Evolutionary conservation across 1,140 invertebrate genomes (phyloP), one percentile per base, ranked within the genome.

Genomic region (Micrasema longulum): DNA sequence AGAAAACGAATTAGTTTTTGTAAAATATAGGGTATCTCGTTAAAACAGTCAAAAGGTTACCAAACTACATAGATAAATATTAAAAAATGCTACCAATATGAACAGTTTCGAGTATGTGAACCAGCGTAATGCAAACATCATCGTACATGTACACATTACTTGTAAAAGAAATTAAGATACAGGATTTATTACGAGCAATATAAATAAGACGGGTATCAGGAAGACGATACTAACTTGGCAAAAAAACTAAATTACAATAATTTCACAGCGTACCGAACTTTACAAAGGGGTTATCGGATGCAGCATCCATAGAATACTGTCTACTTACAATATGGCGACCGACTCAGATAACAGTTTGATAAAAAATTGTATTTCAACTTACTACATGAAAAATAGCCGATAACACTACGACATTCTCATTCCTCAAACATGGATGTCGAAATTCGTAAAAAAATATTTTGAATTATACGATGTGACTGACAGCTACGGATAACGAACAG

Each of bases 211-310:
- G 18, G 53, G 55, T 60, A 60, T 60, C 55, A 60, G 55, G 55
- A 60, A 60, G 55, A 41, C 55, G 36, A 60, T 60, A 22, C 5
- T n/a, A n/a, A n/a, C n/a, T 11, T 38, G 31, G 35, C 9, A 41
- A 38, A 60, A 60, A 60, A 60, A 60, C 35, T 38, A 60, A 60
- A 60, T 38, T 60, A 60, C 2, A 31, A 7, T 23, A 60, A 60
- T 60, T 60, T 60, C 16, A 41, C 38, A 55, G 18, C 55, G 18
- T 60, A 31, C 26, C 26, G 12, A 48, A 60, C 35, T 60, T 22
- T 41, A 60, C 36, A 14, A 14, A 41, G 55, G 22, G 55, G 55
- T 60, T 60, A 60, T 60, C 55, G 55, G 12, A 20, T 43, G 6
- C 55, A 41, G 10, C 55, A 60, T 60, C 55, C 55, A 14, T 60